A percentile compares a stretch with the other conserved stretches of the same genome.
Conservation (phyloP, 2,113 vertebrate genomes). For the Origma solitaria region DNA sequence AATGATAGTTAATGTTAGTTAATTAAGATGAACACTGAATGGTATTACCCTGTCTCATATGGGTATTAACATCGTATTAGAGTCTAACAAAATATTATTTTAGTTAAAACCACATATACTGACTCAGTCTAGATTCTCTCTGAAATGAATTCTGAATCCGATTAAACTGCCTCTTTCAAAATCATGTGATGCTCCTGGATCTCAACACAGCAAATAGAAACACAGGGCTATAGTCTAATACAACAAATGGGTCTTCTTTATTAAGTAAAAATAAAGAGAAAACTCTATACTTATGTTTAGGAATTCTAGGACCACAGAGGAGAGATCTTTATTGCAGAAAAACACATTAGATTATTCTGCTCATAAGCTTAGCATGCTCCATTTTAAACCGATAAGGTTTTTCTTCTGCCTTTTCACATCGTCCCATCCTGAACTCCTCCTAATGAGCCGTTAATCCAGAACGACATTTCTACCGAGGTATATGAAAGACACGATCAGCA, state of each 20-base stretch:
- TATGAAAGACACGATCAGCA: not conserved
- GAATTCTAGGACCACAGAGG: not conserved
- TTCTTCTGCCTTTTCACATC: not conserved
- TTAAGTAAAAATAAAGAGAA: not conserved
- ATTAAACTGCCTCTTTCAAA: conserved; percentile 51
- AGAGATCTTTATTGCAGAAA: not conserved
- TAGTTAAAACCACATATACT: conserved; percentile 67
- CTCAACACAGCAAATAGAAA: conserved; percentile 41
- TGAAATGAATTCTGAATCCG: conserved; percentile 47
- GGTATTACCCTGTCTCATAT: conserved; percentile 68
- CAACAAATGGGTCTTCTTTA: not conserved
- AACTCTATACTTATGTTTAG: not conserved
- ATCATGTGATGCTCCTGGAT: not conserved
- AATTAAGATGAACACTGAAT: conserved; percentile 78
- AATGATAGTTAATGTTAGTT: conserved; percentile 80
- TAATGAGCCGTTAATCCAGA: not conserved
- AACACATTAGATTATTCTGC: not conserved
- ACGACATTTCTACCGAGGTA: not conserved
- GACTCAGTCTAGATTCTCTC: conserved; percentile 51
- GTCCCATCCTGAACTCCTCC: not conserved
- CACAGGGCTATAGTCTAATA: not conserved
- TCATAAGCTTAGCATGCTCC: not conserved
- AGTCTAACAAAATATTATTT: conserved; percentile 79
- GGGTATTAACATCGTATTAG: conserved; percentile 72
- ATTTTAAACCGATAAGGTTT: not conserved